Evolutionary conservation across 2,888 invertebrate species (phyloP).

Genomic region (Caenorhabditis sp.): DNA sequence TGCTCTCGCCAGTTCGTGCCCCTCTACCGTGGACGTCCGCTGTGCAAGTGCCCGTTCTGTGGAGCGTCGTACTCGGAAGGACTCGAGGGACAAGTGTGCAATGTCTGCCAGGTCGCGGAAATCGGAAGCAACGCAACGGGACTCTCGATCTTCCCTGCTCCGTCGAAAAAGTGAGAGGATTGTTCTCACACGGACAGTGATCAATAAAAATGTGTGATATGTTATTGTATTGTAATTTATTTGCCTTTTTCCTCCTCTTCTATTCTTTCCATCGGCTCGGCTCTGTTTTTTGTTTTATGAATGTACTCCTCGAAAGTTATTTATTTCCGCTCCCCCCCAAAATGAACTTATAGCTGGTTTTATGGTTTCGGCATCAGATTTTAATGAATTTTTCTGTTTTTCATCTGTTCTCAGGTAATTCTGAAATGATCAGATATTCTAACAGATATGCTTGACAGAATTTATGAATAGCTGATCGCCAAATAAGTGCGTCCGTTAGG

Average conservation of each 20-base stretch:
- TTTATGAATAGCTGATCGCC: too few relatives aligned
- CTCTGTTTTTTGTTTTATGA: not conserved
- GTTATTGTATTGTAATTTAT: slow-evolving; percentile 54
- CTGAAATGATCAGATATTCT: too few relatives aligned
- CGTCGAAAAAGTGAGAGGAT: slow-evolving; percentile 54
- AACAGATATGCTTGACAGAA: too few relatives aligned
- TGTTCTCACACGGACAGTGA: slow-evolving; percentile 13
- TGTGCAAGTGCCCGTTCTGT: slow-evolving; percentile 87
- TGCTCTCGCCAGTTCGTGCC: slow-evolving; percentile 94
- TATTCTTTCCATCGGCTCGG: not conserved
- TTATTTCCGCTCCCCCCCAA: too few relatives aligned
- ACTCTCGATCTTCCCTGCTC: slow-evolving; percentile 57
- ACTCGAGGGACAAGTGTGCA: slow-evolving; percentile 83
- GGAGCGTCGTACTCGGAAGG: slow-evolving; percentile 86
- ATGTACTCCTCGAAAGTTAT: too few relatives aligned
- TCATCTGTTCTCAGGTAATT: too few relatives aligned
- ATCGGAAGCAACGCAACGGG: slow-evolving; percentile 86
- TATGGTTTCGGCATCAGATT: too few relatives aligned
- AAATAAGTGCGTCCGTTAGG: too few relatives aligned
- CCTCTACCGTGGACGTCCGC: slow-evolving; percentile 85
- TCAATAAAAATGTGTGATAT: slow-evolving; percentile 33
- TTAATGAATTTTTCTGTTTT: too few relatives aligned
- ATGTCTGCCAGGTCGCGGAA: slow-evolving; percentile 85
- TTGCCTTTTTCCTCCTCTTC: slow-evolving; percentile 13
- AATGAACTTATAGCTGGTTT: too few relatives aligned